Evolutionary conservation across 2,888 invertebrate genomes (phyloP).

Genomic region (Pemphredon lugubris): DNA sequence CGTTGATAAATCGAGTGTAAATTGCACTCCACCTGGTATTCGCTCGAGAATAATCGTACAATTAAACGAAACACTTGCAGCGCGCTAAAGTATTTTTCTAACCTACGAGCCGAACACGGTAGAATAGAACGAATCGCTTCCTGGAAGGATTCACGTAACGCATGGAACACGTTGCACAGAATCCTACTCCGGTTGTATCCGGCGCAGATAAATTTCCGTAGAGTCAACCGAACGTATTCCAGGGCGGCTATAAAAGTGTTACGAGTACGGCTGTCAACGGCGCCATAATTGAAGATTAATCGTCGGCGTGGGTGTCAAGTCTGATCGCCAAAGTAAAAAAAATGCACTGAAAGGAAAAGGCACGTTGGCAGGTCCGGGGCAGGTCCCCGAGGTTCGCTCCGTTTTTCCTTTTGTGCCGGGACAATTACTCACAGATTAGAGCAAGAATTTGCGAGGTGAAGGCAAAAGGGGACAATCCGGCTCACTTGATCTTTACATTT

Average conservation of each 20-base stretch:
- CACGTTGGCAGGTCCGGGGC: constrained; percentile 64
- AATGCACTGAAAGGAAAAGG: constrained; percentile 59
- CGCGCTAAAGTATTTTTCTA: no score
- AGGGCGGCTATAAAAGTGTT: constrained; percentile 73
- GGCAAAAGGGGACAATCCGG: constrained; percentile 68
- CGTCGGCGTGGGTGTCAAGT: constrained; percentile 69
- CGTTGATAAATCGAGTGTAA: no score
- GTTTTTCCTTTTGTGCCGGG: constrained; percentile 70
- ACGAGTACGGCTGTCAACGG: constrained; percentile 76
- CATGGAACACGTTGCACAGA: not conserved
- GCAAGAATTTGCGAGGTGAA: constrained; percentile 76
- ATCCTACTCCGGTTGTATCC: constrained; percentile 6
- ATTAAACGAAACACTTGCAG: no score
- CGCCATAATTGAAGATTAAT: constrained; percentile 80
- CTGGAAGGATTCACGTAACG: constrained; percentile 22
- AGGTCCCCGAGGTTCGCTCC: constrained; percentile 64
- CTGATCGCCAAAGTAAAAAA: constrained; percentile 67
- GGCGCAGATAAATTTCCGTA: constrained; percentile 39
- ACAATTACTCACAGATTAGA: constrained; percentile 80
- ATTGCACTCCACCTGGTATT: no score
- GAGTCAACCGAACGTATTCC: constrained; percentile 22
- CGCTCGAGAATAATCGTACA: no score
- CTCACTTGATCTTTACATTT: constrained; percentile 74
- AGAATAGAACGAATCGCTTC: constrained; percentile 17
- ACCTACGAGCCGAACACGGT: not conserved